These are phyloP conservation scores for Nasonovia ribisnigri DNA, from an alignment of 2,888 invertebrate genomes.

Conservation along the genomic window DNA sequence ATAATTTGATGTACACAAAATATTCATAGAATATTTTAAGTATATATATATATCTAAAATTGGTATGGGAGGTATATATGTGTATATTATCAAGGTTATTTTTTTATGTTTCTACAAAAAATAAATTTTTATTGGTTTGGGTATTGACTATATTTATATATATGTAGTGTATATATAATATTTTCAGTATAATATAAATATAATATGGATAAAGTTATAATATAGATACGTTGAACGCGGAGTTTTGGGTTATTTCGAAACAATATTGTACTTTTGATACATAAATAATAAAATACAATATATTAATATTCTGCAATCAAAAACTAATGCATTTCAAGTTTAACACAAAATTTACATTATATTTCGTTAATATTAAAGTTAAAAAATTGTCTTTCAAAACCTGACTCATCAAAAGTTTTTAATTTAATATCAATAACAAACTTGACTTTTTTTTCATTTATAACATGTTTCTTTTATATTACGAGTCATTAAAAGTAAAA, in stretches of 20 bases:
- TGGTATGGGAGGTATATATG: background rate
- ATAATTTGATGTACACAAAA: conserved; percentile 17
- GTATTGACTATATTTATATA: background rate
- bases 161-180: background rate
- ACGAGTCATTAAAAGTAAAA: background rate
- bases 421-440: background rate
- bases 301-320: background rate
- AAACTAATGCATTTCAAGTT: background rate
- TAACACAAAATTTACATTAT: background rate
- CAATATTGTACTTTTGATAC: background rate
- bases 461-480: background rate
- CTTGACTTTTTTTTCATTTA: background rate
- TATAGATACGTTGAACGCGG: background rate
- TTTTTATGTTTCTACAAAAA: background rate
- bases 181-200: background rate
- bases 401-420: background rate
- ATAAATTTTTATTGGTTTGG: background rate
- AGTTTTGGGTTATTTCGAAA: background rate
- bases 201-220: background rate
- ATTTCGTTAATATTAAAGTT: background rate
- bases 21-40: conserved; percentile 24
- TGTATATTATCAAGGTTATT: background rate
- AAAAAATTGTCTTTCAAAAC: background rate
- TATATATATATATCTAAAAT: background rate
- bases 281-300: background rate